phyloP scores from a whole-genome alignment of 2,113 vertebrate species.

The Mesocricetus auratus region DNA sequence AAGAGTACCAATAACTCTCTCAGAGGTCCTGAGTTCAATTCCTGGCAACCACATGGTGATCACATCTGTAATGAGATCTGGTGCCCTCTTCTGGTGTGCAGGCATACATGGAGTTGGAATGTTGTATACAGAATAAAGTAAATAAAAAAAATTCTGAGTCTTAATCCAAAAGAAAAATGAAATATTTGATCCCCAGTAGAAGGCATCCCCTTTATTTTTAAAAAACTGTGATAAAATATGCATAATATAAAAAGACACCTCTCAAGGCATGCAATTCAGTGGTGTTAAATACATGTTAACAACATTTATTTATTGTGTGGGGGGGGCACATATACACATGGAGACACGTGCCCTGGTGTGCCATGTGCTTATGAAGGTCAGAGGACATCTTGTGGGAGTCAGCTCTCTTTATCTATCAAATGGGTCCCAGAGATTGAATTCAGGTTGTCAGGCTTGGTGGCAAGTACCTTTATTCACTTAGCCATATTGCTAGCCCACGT shows the following conservation, averaged over 20 bases:
- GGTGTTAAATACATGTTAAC: neutral
- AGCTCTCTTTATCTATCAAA: neutral
- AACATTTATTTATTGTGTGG: neutral
- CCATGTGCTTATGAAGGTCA: neutral
- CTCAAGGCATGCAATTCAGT: neutral
- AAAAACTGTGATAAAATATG: neutral
- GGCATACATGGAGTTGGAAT: no score
- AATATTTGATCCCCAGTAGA: constrained; percentile 7
- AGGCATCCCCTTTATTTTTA: constrained; percentile 4
- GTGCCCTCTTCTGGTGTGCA: no score
- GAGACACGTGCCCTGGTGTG: neutral
- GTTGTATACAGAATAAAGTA: no score
- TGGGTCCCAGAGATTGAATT: neutral
- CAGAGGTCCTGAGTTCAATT: no score
- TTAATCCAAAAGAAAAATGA: constrained; percentile 31
- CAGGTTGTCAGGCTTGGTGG: neutral
- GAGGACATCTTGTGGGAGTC: neutral
- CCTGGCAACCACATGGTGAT: no score
- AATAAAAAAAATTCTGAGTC: constrained; percentile 5
- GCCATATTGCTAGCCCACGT: neutral
- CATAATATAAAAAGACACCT: neutral
- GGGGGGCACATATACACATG: neutral
- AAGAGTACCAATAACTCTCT: no score
- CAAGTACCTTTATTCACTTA: neutral
- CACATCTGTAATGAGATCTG: no score